Base-by-base conservation (phyloP, 2,113 vertebrate genomes). In the Pedetes capensis region DNA sequence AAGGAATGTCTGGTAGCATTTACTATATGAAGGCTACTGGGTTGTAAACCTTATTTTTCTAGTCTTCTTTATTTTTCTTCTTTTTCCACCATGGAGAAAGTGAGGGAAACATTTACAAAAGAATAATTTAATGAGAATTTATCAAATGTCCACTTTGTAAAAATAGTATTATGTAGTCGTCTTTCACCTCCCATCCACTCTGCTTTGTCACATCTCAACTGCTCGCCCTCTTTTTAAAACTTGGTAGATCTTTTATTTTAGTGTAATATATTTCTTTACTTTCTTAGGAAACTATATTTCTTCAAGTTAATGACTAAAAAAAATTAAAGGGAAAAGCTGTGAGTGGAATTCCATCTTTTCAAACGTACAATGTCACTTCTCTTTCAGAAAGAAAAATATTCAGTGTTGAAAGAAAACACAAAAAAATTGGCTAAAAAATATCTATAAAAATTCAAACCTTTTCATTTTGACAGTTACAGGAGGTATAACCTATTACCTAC, bases 381-480 rank as follows among this genome's bases (percentile, higher is more conserved):
- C 3, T 93, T 74, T 96, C 82, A 75, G 32, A 75, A 94, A 86
- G 53, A 81, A 90, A 95, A 83, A 55, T 66, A n/a, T 20, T 89
- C 8, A 37, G 4, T 72, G 8, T 23, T 95, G 64, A 89, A 87
- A 83, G 44, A 89, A 78, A 66, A 89, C 23, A 55, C 5, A 55
- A 27, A 79, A 78, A 17, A 72, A 79, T 63, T 63, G 2, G 10
- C 83, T 71, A 87, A 49, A 75, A 61, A 66, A 25, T n/a, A n/a
- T n/a, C 32, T 4, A 5, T 79, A 72, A 96, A n/a, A 81, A 69
- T 75, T 49, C 44, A 89, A 72, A 59, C 6, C 42, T 91, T 59
- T 96, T 78, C 11, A 47, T 95, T 88, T 76, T 95, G 34, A 63
- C 17, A 83, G n/a, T 17, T 49, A 53, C 93, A 92, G 44, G 85